Evolutionary conservation across 2,113 vertebrate genomes (phyloP).

Genomic region (Prolemur simus): DNA sequence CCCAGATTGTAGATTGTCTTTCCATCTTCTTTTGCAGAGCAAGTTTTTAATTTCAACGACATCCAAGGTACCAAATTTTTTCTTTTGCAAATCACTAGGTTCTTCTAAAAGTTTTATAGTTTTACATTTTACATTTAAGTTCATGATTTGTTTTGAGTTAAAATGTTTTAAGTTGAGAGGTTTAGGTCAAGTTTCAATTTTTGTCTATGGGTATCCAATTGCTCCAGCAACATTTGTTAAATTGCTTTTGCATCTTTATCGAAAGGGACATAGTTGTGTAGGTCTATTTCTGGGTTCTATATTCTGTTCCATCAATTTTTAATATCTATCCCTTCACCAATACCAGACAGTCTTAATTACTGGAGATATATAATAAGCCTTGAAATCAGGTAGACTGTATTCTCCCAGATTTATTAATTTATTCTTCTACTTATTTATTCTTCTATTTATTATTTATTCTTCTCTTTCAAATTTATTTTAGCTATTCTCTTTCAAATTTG

Average conservation of each 20-base stretch:
- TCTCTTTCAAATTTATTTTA: background rate
- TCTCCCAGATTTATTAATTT: background rate
- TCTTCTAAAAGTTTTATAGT: background rate
- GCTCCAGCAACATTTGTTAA: background rate
- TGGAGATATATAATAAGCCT: background rate
- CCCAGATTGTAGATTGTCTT: background rate
- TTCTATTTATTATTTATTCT: background rate
- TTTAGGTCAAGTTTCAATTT: background rate
- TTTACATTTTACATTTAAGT: background rate
- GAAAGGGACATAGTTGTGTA: background rate
- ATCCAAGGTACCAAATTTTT: background rate
- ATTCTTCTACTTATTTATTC: too few species aligned
- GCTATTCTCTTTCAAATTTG: too few species aligned
- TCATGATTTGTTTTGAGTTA: background rate
- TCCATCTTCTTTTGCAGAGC: background rate
- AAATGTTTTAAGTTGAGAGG: background rate
- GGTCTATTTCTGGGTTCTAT: background rate
- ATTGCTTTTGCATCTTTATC: background rate
- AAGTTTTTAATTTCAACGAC: background rate
- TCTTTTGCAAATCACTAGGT: background rate
- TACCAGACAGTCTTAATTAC: background rate
- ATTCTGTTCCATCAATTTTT: background rate
- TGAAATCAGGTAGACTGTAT: background rate
- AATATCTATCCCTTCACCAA: background rate
- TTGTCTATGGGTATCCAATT: background rate